Evolutionary conservation across 2,797 vertebrate genomes (phyloP).

Genomic region (Clarias fuscus): DNA sequence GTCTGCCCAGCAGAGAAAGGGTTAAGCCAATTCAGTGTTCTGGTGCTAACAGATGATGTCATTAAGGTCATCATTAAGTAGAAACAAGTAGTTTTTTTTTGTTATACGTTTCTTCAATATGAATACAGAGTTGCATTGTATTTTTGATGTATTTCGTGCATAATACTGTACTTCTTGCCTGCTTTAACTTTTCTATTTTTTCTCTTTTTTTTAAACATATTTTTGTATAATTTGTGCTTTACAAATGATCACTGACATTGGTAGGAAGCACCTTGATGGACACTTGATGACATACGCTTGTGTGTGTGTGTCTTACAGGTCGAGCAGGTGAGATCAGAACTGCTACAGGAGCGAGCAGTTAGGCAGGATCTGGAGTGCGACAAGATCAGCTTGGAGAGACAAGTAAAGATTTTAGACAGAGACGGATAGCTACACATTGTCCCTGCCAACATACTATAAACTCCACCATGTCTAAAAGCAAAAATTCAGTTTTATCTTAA

Average conservation of each 20-base stretch:
- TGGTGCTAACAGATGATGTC: slow-evolving; percentile 33
- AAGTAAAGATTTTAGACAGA: slow-evolving; percentile 72
- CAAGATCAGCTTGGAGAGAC: slow-evolving; percentile 93
- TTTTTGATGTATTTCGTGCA: not conserved
- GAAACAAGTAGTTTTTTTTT: slow-evolving; percentile 11
- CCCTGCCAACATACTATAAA: not conserved
- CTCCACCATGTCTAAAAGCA: not conserved
- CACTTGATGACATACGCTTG: not conserved
- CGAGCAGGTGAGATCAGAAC: slow-evolving; percentile 88
- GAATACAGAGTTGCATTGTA: not conserved
- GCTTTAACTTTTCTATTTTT: not conserved
- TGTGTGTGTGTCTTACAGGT: slow-evolving; percentile 71
- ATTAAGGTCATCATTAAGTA: slow-evolving; percentile 9
- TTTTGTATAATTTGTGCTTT: not conserved
- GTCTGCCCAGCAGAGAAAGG: not conserved
- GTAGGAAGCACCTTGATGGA: slow-evolving; percentile 3
- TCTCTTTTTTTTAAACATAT: too few species aligned
- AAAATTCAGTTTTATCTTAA: not conserved
- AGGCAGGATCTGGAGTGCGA: slow-evolving; percentile 95
- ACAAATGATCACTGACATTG: too few species aligned
- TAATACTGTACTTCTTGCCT: not conserved
- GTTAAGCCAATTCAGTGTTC: slow-evolving; percentile 29
- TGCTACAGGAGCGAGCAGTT: slow-evolving; percentile 86
- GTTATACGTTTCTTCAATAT: not conserved
- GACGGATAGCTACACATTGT: not conserved